Conservation (phyloP, 2,797 vertebrate species). For the Sebastes nivosus region DNA sequence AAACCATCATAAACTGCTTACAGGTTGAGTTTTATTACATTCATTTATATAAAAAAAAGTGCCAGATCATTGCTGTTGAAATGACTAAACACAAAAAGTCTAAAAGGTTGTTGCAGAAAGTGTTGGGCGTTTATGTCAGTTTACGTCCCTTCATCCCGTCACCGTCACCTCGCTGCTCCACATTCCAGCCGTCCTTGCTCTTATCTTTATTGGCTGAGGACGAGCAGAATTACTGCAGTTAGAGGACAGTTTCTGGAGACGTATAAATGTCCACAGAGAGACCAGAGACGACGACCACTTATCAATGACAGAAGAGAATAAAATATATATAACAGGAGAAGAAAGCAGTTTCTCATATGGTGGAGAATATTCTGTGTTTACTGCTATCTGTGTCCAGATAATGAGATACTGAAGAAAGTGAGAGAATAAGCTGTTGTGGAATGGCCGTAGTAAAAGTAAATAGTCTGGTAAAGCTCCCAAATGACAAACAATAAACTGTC, state of each 20-base stretch:
- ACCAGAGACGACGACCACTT: constrained; percentile 43
- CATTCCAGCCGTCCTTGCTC: constrained; percentile 72
- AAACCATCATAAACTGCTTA: background rate
- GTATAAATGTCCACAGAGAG: constrained; percentile 42
- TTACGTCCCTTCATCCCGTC: constrained; percentile 53
- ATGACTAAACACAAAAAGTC: background rate
- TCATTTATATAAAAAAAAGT: background rate
- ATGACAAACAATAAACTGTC: constrained; percentile 36
- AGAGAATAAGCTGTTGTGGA: background rate
- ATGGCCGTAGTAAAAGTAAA: constrained; percentile 55
- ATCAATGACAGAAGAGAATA: constrained; percentile 39
- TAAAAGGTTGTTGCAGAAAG: background rate
- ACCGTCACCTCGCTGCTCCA: constrained; percentile 57
- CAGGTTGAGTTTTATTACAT: background rate
- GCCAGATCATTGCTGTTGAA: background rate
- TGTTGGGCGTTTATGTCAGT: constrained; percentile 39
- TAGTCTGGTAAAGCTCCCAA: constrained; percentile 45
- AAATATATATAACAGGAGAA: constrained; percentile 10
- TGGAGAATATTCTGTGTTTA: background rate
- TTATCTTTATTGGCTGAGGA: constrained; percentile 82
- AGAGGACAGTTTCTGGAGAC: constrained; percentile 50
- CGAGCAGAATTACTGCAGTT: constrained; percentile 59
- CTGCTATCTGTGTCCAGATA: background rate
- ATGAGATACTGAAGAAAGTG: constrained; percentile 7
- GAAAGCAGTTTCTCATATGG: background rate